Conservation (phyloP, 2,888 invertebrate genomes). For the Cancer borealis region DNA sequence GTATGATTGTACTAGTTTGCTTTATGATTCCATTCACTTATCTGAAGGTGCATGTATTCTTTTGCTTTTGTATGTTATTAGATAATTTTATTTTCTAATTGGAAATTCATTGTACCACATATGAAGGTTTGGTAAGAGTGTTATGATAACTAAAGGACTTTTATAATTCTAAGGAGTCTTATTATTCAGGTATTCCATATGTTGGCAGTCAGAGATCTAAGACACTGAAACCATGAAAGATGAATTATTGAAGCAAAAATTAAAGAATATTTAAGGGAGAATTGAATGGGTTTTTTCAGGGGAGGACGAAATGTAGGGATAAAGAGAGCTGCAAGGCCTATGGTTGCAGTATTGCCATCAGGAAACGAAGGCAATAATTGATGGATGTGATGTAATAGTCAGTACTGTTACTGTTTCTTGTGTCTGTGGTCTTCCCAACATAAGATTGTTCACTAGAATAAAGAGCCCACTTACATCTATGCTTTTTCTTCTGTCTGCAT, state of each 20-base stretch:
- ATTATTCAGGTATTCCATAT: neutral
- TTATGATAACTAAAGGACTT: neutral
- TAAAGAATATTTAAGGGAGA: slow-evolving; percentile 18
- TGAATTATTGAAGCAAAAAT: neutral
- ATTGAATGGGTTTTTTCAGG: slow-evolving; percentile 22
- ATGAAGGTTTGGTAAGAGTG: neutral
- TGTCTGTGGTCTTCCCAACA: slow-evolving; percentile 5
- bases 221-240: neutral
- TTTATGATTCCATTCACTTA: neutral
- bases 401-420: neutral
- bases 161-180: neutral
- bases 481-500: slow-evolving; percentile 15
- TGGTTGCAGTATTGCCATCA: neutral
- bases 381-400: neutral
- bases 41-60: neutral
- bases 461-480: neutral
- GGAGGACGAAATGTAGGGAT: slow-evolving; percentile 30
- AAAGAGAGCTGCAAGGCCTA: neutral
- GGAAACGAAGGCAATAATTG: neutral
- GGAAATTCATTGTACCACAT: neutral
- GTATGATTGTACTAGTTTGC: neutral
- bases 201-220: neutral
- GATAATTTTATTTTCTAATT: neutral
- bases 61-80: neutral
- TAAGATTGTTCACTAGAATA: neutral